Conservation (phyloP, 2,797 vertebrate species). For the Lutjanus argentimaculatus region DNA sequence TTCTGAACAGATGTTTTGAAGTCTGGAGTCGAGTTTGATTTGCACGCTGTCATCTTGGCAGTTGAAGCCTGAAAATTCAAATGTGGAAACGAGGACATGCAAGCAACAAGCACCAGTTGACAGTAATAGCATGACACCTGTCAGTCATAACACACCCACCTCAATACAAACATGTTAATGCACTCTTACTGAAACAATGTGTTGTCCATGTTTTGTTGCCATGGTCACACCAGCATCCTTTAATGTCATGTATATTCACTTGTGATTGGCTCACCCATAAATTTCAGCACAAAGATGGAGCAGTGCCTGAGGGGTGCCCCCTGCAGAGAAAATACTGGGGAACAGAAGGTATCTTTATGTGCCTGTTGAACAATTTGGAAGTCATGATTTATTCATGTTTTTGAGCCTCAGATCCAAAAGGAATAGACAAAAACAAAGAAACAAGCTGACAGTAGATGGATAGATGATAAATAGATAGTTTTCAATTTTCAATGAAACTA, state of each 20-base stretch:
- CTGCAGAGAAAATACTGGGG: background rate
- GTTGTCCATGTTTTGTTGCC: background rate
- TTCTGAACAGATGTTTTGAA: constrained; percentile 38
- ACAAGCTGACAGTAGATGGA: background rate
- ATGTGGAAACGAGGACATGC: constrained; percentile 5
- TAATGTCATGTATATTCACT: background rate
- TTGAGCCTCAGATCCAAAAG: constrained; percentile 17
- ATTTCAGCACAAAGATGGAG: constrained; percentile 9
- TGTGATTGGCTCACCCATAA: background rate
- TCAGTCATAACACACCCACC: constrained; percentile 3
- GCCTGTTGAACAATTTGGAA: background rate
- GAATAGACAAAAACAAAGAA: constrained; percentile 10
- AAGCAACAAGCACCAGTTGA: background rate
- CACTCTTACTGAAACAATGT: background rate
- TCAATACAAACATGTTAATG: background rate
- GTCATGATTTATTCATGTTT: constrained; percentile 19
- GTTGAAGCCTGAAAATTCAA: constrained; percentile 1
- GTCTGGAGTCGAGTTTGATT: constrained; percentile 11
- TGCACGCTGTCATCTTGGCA: constrained; percentile 23
- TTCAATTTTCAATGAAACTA: background rate
- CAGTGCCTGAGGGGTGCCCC: background rate
- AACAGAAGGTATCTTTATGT: constrained; percentile 6
- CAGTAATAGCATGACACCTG: background rate
- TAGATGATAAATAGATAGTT: background rate
- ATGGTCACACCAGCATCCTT: background rate